Evolutionary conservation across 2,888 invertebrate genomes (phyloP).

Genomic region (Sialis lutaria): DNA sequence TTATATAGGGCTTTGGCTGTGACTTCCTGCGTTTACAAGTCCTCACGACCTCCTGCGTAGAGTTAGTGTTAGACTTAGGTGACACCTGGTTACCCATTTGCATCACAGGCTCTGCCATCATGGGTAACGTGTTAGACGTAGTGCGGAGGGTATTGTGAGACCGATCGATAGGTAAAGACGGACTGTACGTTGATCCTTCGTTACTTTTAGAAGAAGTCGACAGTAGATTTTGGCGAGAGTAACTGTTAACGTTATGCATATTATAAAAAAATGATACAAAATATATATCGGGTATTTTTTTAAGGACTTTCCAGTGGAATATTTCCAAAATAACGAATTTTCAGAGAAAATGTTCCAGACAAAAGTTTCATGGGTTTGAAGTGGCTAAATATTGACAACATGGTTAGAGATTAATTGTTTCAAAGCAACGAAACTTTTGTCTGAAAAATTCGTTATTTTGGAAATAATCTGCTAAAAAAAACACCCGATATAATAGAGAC

Average conservation of each 20-base stretch:
- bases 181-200: conserved; percentile 35
- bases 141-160: conserved; percentile 30
- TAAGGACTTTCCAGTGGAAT: no score
- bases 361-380: no score
- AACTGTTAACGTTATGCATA: conserved; percentile 29
- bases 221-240: conserved; percentile 75
- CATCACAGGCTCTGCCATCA: conserved; percentile 16
- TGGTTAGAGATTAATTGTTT: no score
- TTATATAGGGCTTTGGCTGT: conserved; percentile 16
- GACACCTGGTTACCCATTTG: conserved; percentile 19
- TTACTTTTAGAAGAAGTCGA: conserved; percentile 60
- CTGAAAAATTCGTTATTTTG: no score
- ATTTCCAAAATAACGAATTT: no score
- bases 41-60: conserved; percentile 7
- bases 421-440: no score
- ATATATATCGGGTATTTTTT: no score
- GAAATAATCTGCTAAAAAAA: no score
- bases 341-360: no score
- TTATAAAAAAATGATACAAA: no score
- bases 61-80: conserved; percentile 13
- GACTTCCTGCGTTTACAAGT: conserved; percentile 11
- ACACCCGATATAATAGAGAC: no score
- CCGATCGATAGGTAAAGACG: conserved; percentile 33
- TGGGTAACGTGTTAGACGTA: conserved; percentile 10
- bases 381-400: no score